Conservation (phyloP, 1,140 invertebrate species). For the Orchestia grillus region DNA sequence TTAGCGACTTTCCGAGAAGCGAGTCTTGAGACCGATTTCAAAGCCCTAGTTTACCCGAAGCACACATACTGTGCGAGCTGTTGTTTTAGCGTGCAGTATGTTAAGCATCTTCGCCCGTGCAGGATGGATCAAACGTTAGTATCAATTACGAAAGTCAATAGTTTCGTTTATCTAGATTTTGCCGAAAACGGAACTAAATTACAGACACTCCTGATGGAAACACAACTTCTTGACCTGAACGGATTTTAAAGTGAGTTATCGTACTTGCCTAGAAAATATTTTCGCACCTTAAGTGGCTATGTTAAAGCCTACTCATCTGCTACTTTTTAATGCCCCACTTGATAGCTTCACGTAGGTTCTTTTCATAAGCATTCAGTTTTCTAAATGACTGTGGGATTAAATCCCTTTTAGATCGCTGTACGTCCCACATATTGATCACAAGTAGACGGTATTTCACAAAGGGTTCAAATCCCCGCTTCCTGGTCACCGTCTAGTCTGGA, state of each 20-base stretch:
- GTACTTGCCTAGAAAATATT: not conserved
- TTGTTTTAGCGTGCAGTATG: not conserved
- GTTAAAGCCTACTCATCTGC: not conserved
- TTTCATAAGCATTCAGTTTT: not conserved
- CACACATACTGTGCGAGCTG: not conserved
- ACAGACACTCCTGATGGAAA: not conserved
- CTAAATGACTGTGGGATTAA: not conserved
- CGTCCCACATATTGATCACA: not conserved
- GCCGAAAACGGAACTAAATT: not conserved
- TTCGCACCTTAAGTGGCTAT: not conserved
- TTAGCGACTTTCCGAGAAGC: not conserved
- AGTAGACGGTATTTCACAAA: not conserved
- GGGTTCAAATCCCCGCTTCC: not conserved
- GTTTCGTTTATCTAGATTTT: not conserved
- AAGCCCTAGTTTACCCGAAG: not conserved
- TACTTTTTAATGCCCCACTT: not conserved
- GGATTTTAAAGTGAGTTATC: not conserved
- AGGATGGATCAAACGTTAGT: not conserved
- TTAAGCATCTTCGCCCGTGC: not conserved
- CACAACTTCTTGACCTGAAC: not conserved
- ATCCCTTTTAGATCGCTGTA: not conserved
- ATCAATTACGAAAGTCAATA: not conserved
- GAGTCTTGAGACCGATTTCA: not conserved
- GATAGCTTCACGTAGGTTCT: not conserved
- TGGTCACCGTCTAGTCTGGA: too few species aligned